Base-by-base conservation (phyloP, 2,888 invertebrate species). In the Altica lythri region DNA sequence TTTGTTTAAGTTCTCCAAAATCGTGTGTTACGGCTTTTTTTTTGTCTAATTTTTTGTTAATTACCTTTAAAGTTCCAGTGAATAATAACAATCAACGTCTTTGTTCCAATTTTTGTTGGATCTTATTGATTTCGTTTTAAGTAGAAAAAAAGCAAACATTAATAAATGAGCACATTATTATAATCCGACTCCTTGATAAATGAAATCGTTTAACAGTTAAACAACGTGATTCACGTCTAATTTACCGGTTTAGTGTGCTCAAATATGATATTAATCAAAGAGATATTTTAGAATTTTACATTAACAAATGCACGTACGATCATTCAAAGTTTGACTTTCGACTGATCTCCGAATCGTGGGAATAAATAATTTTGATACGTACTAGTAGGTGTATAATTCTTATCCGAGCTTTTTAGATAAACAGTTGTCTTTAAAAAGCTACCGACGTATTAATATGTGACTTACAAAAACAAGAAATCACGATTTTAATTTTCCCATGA, bases 331-430 rank as follows among this genome's bases (percentile, higher is more conserved):
- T 32, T 38, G 50, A 51, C 38, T 45, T 45, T 46, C 48, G 37
- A 46, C 48, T 42, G 58, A 48, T 53, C 58, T 55, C 53, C 46
- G 46, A 55, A 53, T 51, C 58, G 58, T 59, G 58, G 58, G 58
- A 59, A 59, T 43, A 42, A 18, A 46, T 50, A 46, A 27, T 40
- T 35, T 27, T 45, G 19, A 50, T 42, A 16, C 22, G 8, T 16
- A 6, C 2, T 1, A 16, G 5, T 13, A 13, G 13, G 3, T 12
- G 12, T 13, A 12, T 1, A 40, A 42, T 42, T 42, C 22, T 5
- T 22, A 42, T 27, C 14, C 19, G 40, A 13, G 25, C 10, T 25
- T 10, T 40, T 40, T 40, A 4, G 12, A 12, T 16, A 42, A 42
- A 42, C 16, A 16, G 42, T 13, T 42, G 9, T 42, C 10, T 25